Evolutionary conservation across 2,113 vertebrate genomes (phyloP).

Genomic region (Cettia cetti): DNA sequence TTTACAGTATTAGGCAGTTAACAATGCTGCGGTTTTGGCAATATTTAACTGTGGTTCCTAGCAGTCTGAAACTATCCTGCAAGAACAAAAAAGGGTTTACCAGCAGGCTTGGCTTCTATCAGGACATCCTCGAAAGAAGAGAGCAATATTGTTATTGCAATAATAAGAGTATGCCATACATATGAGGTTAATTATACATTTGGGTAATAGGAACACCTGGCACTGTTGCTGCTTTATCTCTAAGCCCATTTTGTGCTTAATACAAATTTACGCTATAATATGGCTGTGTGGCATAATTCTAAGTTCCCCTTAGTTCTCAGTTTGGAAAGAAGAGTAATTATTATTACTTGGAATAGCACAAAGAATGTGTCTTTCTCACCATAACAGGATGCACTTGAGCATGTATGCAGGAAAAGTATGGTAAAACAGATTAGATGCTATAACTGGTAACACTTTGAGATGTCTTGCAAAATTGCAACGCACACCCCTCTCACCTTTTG

Average conservation of each 20-base stretch:
- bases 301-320: not conserved
- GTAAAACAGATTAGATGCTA: not conserved
- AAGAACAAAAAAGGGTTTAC: not conserved
- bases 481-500: fast-evolving
- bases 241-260: not conserved
- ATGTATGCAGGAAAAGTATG: not conserved
- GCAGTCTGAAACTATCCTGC: not conserved
- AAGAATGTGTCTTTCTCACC: not conserved
- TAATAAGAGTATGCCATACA: fast-evolving
- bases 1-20: not conserved
- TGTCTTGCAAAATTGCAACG: not conserved
- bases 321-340: not conserved
- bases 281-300: not conserved
- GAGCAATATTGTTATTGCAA: not conserved
- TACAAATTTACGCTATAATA: not conserved
- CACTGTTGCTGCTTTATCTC: not conserved
- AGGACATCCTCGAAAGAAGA: not conserved
- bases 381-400: not conserved
- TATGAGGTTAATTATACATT: not conserved
- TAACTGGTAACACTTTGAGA: not conserved
- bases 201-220: not conserved
- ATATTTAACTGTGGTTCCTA: not conserved
- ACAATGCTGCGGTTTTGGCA: not conserved
- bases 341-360: not conserved
- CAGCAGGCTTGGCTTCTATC: not conserved